These are phyloP conservation scores for Athene cunicularia DNA, from an alignment of 2,113 vertebrate species.

Conservation along the genomic window DNA sequence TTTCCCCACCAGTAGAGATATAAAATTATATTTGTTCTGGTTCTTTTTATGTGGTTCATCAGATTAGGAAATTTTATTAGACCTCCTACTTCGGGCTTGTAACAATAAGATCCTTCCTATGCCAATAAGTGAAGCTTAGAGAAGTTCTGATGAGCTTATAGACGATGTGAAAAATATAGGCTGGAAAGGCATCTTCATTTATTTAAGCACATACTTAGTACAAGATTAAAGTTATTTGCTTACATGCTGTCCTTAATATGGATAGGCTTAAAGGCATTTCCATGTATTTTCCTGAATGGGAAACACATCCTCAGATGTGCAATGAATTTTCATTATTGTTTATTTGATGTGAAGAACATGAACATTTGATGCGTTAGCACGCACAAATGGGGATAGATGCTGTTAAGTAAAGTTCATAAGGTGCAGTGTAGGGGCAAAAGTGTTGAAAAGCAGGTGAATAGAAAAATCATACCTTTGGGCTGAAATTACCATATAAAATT, in stretches of 20 bases:
- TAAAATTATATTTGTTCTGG: slow-evolving; percentile 45
- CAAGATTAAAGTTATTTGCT: slow-evolving; percentile 65
- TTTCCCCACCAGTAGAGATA: not conserved
- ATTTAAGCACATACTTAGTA: slow-evolving; percentile 59
- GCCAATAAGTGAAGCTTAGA: slow-evolving; percentile 28
- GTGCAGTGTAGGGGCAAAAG: rapidly evolving
- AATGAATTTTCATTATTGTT: slow-evolving; percentile 49
- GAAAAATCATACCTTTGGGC: not conserved
- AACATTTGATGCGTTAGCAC: not conserved
- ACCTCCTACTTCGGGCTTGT: not conserved
- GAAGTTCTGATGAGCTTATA: slow-evolving; percentile 34
- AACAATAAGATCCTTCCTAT: slow-evolving; percentile 30
- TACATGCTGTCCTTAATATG: slow-evolving; percentile 46
- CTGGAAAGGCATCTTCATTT: slow-evolving; percentile 36
- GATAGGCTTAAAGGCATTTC: slow-evolving; percentile 54
- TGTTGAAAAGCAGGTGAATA: not conserved
- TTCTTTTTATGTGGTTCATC: slow-evolving; percentile 28
- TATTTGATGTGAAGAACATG: not conserved
- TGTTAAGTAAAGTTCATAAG: not conserved
- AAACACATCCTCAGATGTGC: not conserved
- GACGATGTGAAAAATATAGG: slow-evolving; percentile 2
- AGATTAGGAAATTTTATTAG: slow-evolving; percentile 61
- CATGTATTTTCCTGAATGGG: slow-evolving; percentile 39
- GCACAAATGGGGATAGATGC: not conserved
- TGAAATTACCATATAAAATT: not conserved